Evolutionary conservation across 37 sponge, comb jelly and placozoan species (phyloP), one percentile per base, ranked within the genome.

Genomic region (Bolinopsis microptera): DNA sequence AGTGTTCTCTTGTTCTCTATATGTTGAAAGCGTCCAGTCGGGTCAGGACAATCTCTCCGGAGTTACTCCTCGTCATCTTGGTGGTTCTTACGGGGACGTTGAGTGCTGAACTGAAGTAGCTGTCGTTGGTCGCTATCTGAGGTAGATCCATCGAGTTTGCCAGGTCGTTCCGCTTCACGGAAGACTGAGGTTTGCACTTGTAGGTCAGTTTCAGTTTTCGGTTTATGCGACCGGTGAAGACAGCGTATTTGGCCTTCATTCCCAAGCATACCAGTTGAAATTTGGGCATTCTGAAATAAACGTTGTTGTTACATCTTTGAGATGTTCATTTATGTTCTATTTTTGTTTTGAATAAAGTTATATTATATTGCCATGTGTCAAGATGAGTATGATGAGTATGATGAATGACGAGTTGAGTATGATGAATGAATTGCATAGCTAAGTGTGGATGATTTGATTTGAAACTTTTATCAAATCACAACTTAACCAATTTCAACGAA

Each of bases 81-180:
- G 5, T 48, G 9, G 61, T 48, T 13, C 5, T 48, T 13, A 13
- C 13, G 61, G 61, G 61, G 61, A 48, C 61, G 13, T 48, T 48
- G 5, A 48, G 61, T 18, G 61, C 61, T 18, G 61, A 48, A 25
- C 48, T 39, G 25, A 86, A 16, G 90, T 86, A 86, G 30, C 90
- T 86, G 48, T 39, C 90, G 31, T 86, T 86, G 13, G 90, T 86
- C 9, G 90, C 35, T 0, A 86, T 86, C 5, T 77, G 80, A 3
- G 21, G 80, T 8, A 77, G 22, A 18, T 77, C 80, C 80, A 32
- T 32, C 36, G 80, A 32, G 36, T 77, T 77, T 16, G 90, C 90
- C 90, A 21, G 27, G 30, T 24, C 61, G 90, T 27, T 27, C 26
- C 28, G 41, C 90, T 25, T 34, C 1, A 41, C 41, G 2, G 90